A percentile compares a stretch with the other conserved stretches of the same genome.
phyloP scores from a whole-genome alignment of 2,797 vertebrate genomes.

The Acrossocheilus fasciatus region DNA sequence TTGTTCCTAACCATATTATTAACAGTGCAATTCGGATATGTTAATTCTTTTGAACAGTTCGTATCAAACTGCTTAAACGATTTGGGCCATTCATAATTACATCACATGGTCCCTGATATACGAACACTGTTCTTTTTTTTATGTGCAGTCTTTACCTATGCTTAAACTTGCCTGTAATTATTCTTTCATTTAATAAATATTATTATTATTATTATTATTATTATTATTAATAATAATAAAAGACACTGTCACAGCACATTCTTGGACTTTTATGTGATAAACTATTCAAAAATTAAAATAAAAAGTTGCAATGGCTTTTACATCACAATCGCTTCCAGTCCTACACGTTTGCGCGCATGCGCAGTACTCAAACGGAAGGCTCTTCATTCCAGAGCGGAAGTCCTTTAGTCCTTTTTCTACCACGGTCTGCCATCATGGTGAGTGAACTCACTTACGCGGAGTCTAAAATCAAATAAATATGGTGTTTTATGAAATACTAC shows the following conservation, averaged over 20 bases:
- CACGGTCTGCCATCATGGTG: conserved; percentile 86
- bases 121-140: neutral
- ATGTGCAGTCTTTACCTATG: neutral
- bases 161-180: neutral
- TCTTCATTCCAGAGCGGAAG: conserved; percentile 65
- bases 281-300: neutral
- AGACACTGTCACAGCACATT: neutral
- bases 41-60: neutral
- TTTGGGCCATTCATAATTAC: neutral
- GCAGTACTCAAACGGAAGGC: conserved; percentile 64
- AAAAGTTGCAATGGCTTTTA: neutral
- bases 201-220: no score
- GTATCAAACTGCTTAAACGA: neutral
- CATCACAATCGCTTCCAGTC: no score
- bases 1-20: neutral
- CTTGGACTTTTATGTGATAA: neutral
- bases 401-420: conserved; percentile 73
- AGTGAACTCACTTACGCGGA: conserved; percentile 64
- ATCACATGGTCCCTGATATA: neutral
- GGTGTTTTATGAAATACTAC: neutral
- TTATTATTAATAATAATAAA: neutral
- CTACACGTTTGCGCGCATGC: conserved; percentile 60
- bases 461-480: neutral
- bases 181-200: neutral
- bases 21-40: neutral